Evolutionary conservation across 2,113 vertebrate species (phyloP).

Genomic region (Chiloscyllium plagiosum): DNA sequence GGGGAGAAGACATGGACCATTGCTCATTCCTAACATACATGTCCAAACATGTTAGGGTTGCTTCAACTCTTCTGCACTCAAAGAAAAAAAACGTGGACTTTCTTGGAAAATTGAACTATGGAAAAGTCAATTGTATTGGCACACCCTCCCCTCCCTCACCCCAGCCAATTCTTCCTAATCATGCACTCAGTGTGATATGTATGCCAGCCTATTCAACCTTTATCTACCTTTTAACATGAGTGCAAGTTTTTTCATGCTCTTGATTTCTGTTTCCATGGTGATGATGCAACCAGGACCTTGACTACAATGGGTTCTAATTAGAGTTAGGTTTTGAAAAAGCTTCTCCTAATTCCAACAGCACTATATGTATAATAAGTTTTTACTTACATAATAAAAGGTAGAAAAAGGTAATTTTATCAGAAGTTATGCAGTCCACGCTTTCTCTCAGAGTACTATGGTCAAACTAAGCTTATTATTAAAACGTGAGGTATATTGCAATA

Average conservation of each 20-base stretch:
- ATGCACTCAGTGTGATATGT: no score
- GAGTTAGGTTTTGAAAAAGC: neutral
- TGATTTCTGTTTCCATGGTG: neutral
- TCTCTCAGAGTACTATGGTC: neutral
- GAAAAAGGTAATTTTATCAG: neutral
- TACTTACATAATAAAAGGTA: neutral
- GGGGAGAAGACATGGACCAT: neutral
- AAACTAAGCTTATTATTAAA: neutral
- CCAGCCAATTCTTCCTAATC: no score
- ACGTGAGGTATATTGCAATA: no score
- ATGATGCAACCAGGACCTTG: neutral
- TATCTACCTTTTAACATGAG: neutral
- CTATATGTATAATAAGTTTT: neutral
- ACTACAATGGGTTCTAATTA: neutral
- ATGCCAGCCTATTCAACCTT: neutral
- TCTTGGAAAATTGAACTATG: no score
- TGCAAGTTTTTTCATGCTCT: neutral
- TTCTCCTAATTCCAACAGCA: neutral
- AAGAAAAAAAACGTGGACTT: no score
- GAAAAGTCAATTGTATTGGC: neutral
- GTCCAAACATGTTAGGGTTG: no score
- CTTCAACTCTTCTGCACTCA: neutral
- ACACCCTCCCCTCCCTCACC: no score
- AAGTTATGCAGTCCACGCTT: no score
- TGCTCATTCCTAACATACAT: neutral